Conservation (phyloP, 2,888 invertebrate species). For the Ashinkailepas kermadecensis region DNA sequence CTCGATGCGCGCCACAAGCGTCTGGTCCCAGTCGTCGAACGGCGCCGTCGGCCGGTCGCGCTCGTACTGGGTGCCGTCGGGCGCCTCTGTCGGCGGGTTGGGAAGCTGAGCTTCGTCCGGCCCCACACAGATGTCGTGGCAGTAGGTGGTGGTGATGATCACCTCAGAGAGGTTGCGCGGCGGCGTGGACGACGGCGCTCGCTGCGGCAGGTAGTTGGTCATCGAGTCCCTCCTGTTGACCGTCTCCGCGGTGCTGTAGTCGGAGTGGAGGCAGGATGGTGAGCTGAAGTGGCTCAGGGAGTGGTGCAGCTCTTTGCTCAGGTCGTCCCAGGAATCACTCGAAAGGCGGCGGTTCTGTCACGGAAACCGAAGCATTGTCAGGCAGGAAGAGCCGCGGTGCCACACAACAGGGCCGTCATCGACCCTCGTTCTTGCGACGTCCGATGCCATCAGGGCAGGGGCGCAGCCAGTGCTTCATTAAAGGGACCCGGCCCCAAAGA, state of each 20-base stretch:
- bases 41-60: not conserved
- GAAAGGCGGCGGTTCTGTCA: not conserved
- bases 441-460: not conserved
- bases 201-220: not conserved
- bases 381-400: not conserved
- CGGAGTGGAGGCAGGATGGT: not conserved
- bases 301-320: not conserved
- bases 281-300: constrained; percentile 5
- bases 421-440: not conserved
- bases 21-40: not conserved
- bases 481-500: too few relatives aligned
- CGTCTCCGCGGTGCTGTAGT: too few relatives aligned
- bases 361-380: not conserved
- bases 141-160: not conserved
- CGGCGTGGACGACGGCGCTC: not conserved
- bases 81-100: constrained; percentile 2
- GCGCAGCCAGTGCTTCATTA: too few relatives aligned
- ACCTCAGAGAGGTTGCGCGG: not conserved
- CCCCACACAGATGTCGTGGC: constrained; percentile 1
- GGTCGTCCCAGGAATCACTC: not conserved
- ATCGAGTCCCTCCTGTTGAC: too few relatives aligned
- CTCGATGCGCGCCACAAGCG: not conserved
- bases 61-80: constrained; percentile 2
- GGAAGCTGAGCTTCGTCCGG: constrained; percentile 7
- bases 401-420: not conserved